phyloP scores from a whole-genome alignment of 2,113 vertebrate genomes.

The Amblyornis subalaris region DNA sequence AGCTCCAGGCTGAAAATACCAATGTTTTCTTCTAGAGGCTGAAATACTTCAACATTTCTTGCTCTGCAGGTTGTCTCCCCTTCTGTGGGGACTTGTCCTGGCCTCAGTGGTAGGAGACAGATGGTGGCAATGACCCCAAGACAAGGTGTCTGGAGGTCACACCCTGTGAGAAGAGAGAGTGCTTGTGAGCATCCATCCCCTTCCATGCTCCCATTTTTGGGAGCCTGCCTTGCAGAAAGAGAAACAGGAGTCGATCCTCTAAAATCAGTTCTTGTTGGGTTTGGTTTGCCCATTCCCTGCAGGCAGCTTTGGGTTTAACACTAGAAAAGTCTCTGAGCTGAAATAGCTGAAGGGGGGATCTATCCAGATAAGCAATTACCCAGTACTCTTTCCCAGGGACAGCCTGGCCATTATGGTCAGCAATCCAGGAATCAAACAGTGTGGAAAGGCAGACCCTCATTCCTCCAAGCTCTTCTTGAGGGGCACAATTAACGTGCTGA shows the following conservation, averaged over 20 bases:
- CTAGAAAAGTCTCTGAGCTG: neutral
- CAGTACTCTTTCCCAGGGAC: conserved; percentile 58
- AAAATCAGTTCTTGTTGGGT: neutral
- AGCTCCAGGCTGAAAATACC: neutral
- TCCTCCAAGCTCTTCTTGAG: conserved; percentile 65
- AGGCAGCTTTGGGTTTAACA: conserved; percentile 5
- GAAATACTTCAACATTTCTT: neutral
- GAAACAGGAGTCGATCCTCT: neutral
- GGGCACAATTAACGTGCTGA: conserved; percentile 62
- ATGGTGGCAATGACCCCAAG: neutral
- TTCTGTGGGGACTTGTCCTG: neutral
- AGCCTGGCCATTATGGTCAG: conserved; percentile 59
- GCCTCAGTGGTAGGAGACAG: neutral
- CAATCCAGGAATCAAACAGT: conserved; percentile 59
- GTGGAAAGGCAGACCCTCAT: conserved; percentile 55
- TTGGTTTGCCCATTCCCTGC: neutral
- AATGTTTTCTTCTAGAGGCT: neutral
- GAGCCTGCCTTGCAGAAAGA: neutral
- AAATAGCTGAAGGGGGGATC: neutral
- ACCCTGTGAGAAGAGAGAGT: neutral
- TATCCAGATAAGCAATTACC: conserved; percentile 56
- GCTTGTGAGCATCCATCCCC: neutral
- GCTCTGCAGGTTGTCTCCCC: neutral
- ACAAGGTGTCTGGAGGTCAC: neutral
- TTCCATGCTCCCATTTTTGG: neutral